Evolutionary conservation across 2,113 vertebrate genomes (phyloP).

Genomic region (pig (Sus scrofa)): T2T-Sscrofa CM000823.6:9949501-9950000

Average conservation of each 20-base stretch:
- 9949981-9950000: neutral
- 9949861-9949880: neutral
- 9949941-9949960: neutral
- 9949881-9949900: neutral
- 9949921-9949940: neutral
- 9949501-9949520: no score
- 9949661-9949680: neutral
- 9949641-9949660: neutral
- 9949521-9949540: no score
- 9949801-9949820: neutral
- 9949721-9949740: neutral
- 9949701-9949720: neutral
- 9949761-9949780: no score
- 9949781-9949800: neutral
- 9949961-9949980: neutral
- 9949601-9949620: no score
- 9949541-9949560: no score
- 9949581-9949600: no score
- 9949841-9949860: neutral
- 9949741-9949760: neutral
- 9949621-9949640: no score
- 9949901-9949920: no score
- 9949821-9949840: neutral
- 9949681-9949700: neutral
- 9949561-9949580: no score